Evolutionary conservation across 2,797 vertebrate genomes (phyloP).

Genomic region (Bovichtus diacanthus): DNA sequence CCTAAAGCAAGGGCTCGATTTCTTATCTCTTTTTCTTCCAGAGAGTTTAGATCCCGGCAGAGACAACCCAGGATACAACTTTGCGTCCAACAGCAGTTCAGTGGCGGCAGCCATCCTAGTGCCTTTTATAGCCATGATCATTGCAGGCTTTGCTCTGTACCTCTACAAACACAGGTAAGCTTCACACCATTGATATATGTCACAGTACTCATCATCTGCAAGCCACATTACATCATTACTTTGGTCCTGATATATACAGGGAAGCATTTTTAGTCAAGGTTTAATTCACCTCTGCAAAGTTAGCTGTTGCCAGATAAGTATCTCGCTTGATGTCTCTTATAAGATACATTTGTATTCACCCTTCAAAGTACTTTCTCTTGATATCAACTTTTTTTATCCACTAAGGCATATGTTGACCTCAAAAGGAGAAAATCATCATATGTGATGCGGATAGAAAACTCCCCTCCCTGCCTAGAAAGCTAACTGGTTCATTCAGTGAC

Average conservation of each 20-base stretch:
- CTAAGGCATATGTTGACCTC: constrained; percentile 5
- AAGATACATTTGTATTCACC: background rate
- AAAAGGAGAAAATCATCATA: constrained; percentile 8
- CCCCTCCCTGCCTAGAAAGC: background rate
- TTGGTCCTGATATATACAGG: background rate
- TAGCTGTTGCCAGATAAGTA: background rate
- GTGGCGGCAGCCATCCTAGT: constrained; percentile 98
- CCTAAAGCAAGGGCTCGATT: constrained; percentile 6
- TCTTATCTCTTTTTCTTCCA: constrained; percentile 48
- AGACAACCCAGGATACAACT: constrained; percentile 91
- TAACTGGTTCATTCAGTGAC: background rate
- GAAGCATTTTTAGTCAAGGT: background rate
- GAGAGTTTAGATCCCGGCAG: constrained; percentile 87
- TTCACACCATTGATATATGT: background rate
- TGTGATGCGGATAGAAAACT: background rate
- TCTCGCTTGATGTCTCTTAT: background rate
- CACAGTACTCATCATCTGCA: background rate
- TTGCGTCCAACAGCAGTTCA: constrained; percentile 98
- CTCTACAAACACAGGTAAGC: constrained; percentile 99
- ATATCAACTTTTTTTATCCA: constrained; percentile 11
- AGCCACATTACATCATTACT: background rate
- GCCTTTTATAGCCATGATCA: constrained; percentile 99
- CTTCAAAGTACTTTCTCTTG: constrained; percentile 10
- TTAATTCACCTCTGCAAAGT: background rate
- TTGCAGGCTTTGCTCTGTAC: constrained; percentile 98